Evolutionary conservation across 1,140 invertebrate genomes (phyloP), one percentile per base, ranked within the genome.

Genomic region (Lucilia sericata): DNA sequence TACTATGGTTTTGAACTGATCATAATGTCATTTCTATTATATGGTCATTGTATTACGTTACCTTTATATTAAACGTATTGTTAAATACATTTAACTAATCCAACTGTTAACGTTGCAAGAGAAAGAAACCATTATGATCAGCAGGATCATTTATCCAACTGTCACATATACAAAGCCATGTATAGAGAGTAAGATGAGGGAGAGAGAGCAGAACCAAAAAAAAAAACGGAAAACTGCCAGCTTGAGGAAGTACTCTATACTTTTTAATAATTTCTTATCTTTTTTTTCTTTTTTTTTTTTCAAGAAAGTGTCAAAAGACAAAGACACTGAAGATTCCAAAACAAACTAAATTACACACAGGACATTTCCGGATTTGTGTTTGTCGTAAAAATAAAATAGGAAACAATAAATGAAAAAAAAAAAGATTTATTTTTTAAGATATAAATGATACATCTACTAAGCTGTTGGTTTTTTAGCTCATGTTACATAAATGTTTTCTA

Each of bases 391-490:
- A 21, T 25, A 21, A 10, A 70, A 70, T 21, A 70, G 19, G 21
- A 70, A 19, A 30, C 25, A 30, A 30, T 30, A 30, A 30, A 30
- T 30, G 25, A 30, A 30, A 30, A 30, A 1, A n/a, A 2, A 30
- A 70, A 12, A 70, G n/a, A 10, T 10, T 10, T 55, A 17, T n/a
- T n/a, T 60, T 12, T 19, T 21, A 5, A 70, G n/a, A 70, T 70
- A 70, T n/a, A 60, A 60, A 60, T 70, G 65, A 70, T 70, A 70
- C 65, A 70, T 25, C 65, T 70, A 70, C 65, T 70, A 70, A 70
- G 65, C 65, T 70, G 65, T 70, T 70, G 65, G 65, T 70, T 70
- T 70, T 70, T 70, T 70, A 70, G 65, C 65, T 70, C 65, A 70
- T 70, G 65, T 70, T 70, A 70, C 65, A 70, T 70, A 70, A 70